Evolutionary conservation across 2,888 invertebrate genomes (phyloP).

Genomic region (Hirtodrosophila trivittata): DNA sequence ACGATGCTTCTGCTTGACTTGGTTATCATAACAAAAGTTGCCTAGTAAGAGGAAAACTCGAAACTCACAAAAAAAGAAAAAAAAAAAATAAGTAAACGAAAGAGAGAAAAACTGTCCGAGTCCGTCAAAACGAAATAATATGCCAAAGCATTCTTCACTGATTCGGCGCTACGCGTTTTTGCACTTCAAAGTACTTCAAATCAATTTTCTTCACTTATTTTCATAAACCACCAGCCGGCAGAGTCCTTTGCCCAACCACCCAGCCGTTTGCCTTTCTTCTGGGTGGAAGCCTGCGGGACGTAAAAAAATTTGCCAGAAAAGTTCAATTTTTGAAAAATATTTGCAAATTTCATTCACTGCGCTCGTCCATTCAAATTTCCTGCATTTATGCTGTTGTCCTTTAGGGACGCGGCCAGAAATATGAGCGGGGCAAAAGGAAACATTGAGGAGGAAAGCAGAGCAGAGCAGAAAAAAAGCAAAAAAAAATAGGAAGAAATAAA

Average conservation of each 20-base stretch:
- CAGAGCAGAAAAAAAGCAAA: constrained; percentile 23
- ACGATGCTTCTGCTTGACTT: constrained; percentile 69
- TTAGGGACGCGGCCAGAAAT: constrained; percentile 54
- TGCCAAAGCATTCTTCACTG: constrained; percentile 77
- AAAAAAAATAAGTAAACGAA: background rate
- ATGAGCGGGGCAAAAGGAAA: constrained; percentile 27
- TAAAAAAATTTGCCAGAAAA: constrained; percentile 78
- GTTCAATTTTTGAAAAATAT: constrained; percentile 81
- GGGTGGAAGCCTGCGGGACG: constrained; percentile 44
- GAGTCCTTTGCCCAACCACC: constrained; percentile 30
- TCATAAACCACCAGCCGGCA: constrained; percentile 69
- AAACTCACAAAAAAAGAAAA: constrained; percentile 8
- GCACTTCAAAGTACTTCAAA: constrained; percentile 80
- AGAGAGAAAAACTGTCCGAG: constrained; percentile 26
- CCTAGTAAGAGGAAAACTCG: constrained; percentile 13
- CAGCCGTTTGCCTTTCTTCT: constrained; percentile 1
- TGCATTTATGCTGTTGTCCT: constrained; percentile 77
- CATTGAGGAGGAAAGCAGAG: constrained; percentile 21
- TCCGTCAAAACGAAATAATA: constrained; percentile 69
- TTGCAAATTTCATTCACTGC: constrained; percentile 81
- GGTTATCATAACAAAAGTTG: constrained; percentile 76
- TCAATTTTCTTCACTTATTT: constrained; percentile 79
- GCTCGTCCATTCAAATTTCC: constrained; percentile 81
- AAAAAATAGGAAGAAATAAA: constrained; percentile 49
- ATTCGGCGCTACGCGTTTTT: constrained; percentile 76